Percentiles rank a stretch among this genome's conserved stretches.
Evolutionary conservation across 2,888 invertebrate species (phyloP).

Genomic region (Aspidiotus rigidus): DNA sequence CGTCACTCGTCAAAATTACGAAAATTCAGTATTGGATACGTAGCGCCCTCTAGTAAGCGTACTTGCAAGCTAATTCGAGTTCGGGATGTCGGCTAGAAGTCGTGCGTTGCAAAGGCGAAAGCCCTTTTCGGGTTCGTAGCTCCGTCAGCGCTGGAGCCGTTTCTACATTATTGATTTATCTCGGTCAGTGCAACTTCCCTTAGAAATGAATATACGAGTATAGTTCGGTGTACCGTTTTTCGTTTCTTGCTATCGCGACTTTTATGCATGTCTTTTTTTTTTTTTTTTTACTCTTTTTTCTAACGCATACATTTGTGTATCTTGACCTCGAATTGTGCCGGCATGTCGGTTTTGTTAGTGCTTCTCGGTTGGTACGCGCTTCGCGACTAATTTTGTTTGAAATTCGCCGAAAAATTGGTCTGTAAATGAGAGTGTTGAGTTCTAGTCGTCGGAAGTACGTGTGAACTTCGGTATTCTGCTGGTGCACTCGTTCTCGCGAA

Average conservation of each 20-base stretch:
- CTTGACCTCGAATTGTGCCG: too few species aligned
- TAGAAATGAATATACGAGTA: neutral
- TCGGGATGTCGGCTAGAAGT: neutral
- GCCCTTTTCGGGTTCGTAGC: conserved; percentile 2
- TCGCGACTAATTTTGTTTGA: too few species aligned
- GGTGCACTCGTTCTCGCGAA: too few species aligned
- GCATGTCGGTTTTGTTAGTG: too few species aligned
- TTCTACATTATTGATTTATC: conserved; percentile 3
- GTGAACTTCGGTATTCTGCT: too few species aligned
- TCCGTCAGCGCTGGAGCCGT: conserved; percentile 2
- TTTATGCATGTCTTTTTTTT: neutral
- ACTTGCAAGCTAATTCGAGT: neutral
- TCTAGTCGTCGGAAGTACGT: too few species aligned
- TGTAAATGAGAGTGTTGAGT: too few species aligned
- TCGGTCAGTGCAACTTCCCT: neutral
- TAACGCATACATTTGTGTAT: too few species aligned
- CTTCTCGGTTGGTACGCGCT: too few species aligned
- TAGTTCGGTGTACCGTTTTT: neutral
- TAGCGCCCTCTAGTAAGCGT: neutral
- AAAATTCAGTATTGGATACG: neutral
- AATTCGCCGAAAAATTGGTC: too few species aligned
- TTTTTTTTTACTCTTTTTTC: neutral
- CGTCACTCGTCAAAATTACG: too few species aligned
- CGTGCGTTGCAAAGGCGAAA: conserved; percentile 4
- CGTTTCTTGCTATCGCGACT: neutral